Percentiles rank a stretch among this genome's conserved stretches.
These are phyloP conservation scores for Iguana delicatissima DNA, from an alignment of 2,797 vertebrate genomes.

Conservation along the genomic window DNA sequence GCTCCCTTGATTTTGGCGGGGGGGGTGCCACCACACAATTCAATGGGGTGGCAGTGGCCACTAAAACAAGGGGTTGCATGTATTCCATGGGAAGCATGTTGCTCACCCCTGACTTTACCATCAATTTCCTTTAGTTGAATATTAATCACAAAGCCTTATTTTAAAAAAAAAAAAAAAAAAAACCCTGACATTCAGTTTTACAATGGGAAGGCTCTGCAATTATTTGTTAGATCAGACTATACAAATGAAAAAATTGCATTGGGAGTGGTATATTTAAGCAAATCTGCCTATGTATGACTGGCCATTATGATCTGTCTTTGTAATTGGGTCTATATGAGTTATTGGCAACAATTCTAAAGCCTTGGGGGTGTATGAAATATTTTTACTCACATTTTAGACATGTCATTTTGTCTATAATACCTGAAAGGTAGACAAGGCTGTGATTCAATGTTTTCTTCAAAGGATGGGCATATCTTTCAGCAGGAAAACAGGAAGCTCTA, in stretches of 20 bases:
- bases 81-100: not conserved
- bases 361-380: conserved; percentile 61
- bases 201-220: not conserved
- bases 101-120: not conserved
- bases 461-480: conserved; percentile 39
- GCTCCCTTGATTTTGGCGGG: not conserved
- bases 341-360: conserved; percentile 53
- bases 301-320: conserved; percentile 59
- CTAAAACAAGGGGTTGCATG: not conserved
- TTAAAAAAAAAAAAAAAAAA: not conserved
- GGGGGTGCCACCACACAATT: not conserved
- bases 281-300: conserved; percentile 29
- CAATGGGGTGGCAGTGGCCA: not conserved
- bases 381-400: conserved; percentile 59
- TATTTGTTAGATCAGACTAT: not conserved
- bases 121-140: not conserved
- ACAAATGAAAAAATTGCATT: conserved; percentile 1
- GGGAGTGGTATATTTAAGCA: not conserved
- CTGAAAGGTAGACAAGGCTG: conserved; percentile 61
- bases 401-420: conserved; percentile 61
- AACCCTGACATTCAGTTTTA: not conserved
- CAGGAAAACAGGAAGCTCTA: not conserved
- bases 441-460: conserved; percentile 71
- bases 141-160: not conserved
- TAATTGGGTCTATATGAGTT: conserved; percentile 50